These are phyloP conservation scores for Esox niger DNA, from an alignment of 2,113 vertebrate genomes.

Conservation along the genomic window DNA sequence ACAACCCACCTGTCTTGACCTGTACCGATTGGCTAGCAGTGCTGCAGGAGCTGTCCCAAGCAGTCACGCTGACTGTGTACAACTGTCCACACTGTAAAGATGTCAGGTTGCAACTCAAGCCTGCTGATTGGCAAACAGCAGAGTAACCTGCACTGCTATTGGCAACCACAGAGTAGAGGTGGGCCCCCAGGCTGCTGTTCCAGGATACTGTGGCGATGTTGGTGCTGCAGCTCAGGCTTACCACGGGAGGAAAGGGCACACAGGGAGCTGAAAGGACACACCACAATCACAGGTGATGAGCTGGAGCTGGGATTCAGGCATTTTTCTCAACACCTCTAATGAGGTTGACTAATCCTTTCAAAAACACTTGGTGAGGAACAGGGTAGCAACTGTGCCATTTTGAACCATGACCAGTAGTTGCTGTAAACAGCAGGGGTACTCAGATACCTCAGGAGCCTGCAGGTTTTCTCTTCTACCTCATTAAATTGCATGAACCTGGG, in stretches of 20 bases:
- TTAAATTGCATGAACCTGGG: no score
- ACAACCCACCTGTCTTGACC: constrained; percentile 34
- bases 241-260: constrained; percentile 14
- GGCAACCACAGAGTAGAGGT: constrained; percentile 24
- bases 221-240: constrained; percentile 23
- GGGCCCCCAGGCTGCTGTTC: constrained; percentile 20
- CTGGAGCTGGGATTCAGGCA: background rate
- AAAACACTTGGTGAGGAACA: background rate
- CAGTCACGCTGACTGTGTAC: constrained; percentile 31
- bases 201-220: constrained; percentile 29
- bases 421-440: no score
- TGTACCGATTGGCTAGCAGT: constrained; percentile 18
- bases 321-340: background rate
- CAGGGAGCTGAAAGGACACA: constrained; percentile 24
- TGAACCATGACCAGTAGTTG: no score
- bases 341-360: background rate
- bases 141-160: constrained; percentile 19
- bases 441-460: no score
- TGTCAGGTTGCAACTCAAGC: constrained; percentile 29
- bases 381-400: no score
- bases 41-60: constrained; percentile 25
- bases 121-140: constrained; percentile 29
- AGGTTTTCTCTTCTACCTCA: no score
- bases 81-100: constrained; percentile 31
- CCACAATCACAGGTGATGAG: background rate